Evolutionary conservation across 2,113 vertebrate species (phyloP), one percentile per base, ranked within the genome.

Genomic region (Camarhynchus parvulus): DNA sequence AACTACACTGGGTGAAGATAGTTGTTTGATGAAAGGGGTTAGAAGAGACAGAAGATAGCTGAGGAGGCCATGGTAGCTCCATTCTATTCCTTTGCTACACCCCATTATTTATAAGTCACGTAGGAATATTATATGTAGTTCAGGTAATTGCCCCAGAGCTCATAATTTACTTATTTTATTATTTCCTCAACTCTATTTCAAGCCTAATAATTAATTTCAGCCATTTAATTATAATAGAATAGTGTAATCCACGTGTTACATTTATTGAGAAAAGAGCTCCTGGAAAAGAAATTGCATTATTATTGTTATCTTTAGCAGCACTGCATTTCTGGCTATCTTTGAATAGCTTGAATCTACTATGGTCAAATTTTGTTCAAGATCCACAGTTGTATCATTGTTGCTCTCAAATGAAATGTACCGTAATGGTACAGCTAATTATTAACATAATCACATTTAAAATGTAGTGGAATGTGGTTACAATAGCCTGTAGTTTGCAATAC

Each of bases 1-100:
- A 64, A 21, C 7, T 0, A 1, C 23, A 9, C 5, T 27, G 1
- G 0, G 2, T 41, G 4, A 33, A 6, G 10, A 10, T 8, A 28
- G 5, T 2, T 63, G 28, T 35, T 15, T 25, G 17, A 37, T 47
- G 15, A 37, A 46, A 22, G 15, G 9, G 8, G 12, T 49, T 70
- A 25, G 11, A 58, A n/a, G 39, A 82, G 25, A 61, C 5, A 39
- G 3, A 75, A 37, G 7, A n/a, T 21, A 63, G 11, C 15, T 9
- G 8, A 69, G 23, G 11, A 61, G 30, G 21, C 3, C 24, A 11
- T 19, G 15, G 17, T 11, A 77, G 4, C 24, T 62, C 3, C 15
- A 16, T 58, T 85, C 11, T 21, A 1, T 50, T 59, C 24, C 9
- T 16, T 90, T 76, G 21, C 35, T 64, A n/a, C 1, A 8, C 7